Base-by-base conservation (phyloP, 2,797 vertebrate genomes). In the Danio kyathit region DNA sequence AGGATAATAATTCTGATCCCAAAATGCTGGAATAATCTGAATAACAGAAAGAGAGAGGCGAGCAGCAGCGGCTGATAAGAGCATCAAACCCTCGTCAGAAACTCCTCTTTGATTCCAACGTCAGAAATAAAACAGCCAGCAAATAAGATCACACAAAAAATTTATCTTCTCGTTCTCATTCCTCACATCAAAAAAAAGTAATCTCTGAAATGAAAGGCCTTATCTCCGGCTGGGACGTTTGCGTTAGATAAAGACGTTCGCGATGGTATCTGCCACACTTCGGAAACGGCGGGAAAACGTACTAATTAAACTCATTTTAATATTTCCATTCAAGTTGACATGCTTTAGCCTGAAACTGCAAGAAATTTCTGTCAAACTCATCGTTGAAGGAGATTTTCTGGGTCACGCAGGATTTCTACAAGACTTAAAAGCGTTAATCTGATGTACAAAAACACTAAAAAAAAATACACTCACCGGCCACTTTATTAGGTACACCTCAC, bases 181-280 rank as follows among this genome's bases (percentile, higher is more conserved):
- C 65, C 72, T 70, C 61, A 82, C 83, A 87, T 92, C 85, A 87
- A 88, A 29, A 29, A 29, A 90, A 89, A 82, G 76, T 79, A 81
- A 89, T 92, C 88, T 92, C 89, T 91, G 87, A 91, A 91, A 92
- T 83, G 83, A 89, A 87, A 88, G 70, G 38, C 60, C 87, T 92
- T 93, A 94, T 93, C 92, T 89, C 80, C 49, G 11, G 38, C 74
- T 88, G 76, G 91, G 80, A 88, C 89, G 80, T 90, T 88, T 78
- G 72, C 48, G 41, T 44, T 83, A 87, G 89, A 92, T 89, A 89
- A 87, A 79, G 60, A 44, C 75, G 84, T 29, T 29, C 86, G 17
- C 56, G 89, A 91, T 91, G 70, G n/a, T 88, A 92, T 93, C 91
- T 86, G 82, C 79, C 12, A 2, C 48, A 67, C 71, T 79, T 75